These are phyloP conservation scores for Callorhinus ursinus DNA, from an alignment of 2,113 vertebrate species.

Conservation along the genomic window DNA sequence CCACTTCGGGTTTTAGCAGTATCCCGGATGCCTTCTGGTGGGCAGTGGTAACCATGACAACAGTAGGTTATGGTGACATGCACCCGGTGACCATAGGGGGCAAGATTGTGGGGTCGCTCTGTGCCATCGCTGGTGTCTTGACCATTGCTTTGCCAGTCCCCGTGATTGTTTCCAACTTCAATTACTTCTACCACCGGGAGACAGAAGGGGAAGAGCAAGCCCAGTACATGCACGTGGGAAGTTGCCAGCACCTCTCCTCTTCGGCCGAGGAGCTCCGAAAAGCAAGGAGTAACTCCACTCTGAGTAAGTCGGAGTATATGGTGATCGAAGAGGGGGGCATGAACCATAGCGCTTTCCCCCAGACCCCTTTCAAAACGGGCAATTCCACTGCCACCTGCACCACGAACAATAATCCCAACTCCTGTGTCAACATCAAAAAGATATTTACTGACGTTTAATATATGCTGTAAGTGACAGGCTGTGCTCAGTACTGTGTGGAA, in stretches of 20 bases:
- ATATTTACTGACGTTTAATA: conserved; percentile 97
- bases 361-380: conserved; percentile 91
- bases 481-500: conserved; percentile 83
- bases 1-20: conserved; percentile 95
- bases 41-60: conserved; percentile 99
- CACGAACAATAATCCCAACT: conserved; percentile 92
- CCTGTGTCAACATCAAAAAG: conserved; percentile 97
- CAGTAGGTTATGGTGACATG: conserved; percentile 98
- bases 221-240: conserved; percentile 96
- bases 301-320: conserved; percentile 98
- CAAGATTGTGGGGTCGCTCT: conserved; percentile 97
- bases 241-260: conserved; percentile 94
- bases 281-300: conserved; percentile 93
- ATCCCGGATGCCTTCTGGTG: conserved; percentile 99
- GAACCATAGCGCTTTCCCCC: conserved; percentile 94
- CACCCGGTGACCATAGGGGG: conserved; percentile 98
- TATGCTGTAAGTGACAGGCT: conserved; percentile 77
- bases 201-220: conserved; percentile 98
- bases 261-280: conserved; percentile 93
- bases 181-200: conserved; percentile 99
- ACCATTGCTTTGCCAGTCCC: conserved; percentile 98
- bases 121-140: conserved; percentile 96
- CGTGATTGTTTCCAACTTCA: conserved; percentile 99
- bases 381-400: conserved; percentile 86
- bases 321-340: conserved; percentile 95